Conservation (phyloP, 23 tunicate genomes). For the Pegea sp. region DNA sequence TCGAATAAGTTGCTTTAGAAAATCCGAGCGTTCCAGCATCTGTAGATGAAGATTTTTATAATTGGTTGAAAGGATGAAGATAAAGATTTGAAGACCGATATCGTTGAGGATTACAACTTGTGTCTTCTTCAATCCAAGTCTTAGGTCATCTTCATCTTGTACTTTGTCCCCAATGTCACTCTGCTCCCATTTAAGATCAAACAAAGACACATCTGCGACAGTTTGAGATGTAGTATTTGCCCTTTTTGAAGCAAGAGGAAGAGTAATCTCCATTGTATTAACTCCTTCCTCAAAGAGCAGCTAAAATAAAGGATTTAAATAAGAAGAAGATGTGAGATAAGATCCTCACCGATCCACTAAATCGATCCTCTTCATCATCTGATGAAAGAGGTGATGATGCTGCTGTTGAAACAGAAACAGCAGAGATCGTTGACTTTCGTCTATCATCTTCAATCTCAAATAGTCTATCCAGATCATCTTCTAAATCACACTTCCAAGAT, state of each 20-base stretch:
- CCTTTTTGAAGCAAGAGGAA: constrained; percentile 8
- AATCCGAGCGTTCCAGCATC: constrained; percentile 95
- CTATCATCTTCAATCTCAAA: background rate
- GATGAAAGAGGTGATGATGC: background rate
- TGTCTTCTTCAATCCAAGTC: constrained; percentile 41
- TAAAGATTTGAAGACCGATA: constrained; percentile 26
- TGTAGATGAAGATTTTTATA: constrained; percentile 4
- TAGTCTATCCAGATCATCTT: background rate
- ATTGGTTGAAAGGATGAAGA: background rate
- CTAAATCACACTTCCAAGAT: constrained; percentile 1
- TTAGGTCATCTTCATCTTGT: constrained; percentile 9
- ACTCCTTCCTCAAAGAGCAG: constrained; percentile 47
- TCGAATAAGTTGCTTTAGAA: constrained; percentile 64
- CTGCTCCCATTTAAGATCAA: constrained; percentile 11
- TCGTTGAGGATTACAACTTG: constrained; percentile 78
- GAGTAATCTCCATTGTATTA: constrained; percentile 22
- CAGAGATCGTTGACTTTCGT: background rate
- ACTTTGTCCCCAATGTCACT: too few relatives aligned
- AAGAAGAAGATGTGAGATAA: background rate
- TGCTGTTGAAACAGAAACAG: background rate
- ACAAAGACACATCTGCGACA: constrained; percentile 11
- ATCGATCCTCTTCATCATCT: background rate
- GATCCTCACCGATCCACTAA: background rate
- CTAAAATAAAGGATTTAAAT: constrained; percentile 2
- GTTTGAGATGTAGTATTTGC: constrained; percentile 21